Percentiles rank a stretch among this genome's conserved stretches.
phyloP scores from a whole-genome alignment of 2,797 vertebrate genomes.

The Trachurus trachurus region DNA sequence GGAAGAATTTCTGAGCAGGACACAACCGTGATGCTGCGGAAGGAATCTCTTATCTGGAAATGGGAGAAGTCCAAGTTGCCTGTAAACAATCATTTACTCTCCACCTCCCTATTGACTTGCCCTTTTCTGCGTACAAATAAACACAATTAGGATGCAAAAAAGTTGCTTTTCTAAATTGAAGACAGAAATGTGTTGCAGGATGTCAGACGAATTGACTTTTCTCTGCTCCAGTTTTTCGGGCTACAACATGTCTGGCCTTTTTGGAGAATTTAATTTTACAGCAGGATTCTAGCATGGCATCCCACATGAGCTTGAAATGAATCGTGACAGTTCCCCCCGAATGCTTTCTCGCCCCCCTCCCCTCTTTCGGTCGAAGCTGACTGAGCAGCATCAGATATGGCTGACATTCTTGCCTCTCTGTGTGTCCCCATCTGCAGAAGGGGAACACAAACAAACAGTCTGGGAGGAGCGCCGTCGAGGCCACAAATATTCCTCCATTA shows the following conservation, averaged over 20 bases:
- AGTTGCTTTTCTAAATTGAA: slow-evolving; percentile 29
- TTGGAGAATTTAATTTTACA: slow-evolving; percentile 61
- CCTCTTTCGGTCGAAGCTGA: slow-evolving; percentile 60
- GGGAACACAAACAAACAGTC: slow-evolving; percentile 81
- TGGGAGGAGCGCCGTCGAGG: slow-evolving; percentile 71
- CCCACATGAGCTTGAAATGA: slow-evolving; percentile 70
- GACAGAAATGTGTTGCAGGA: slow-evolving; percentile 11
- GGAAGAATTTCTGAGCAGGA: slow-evolving; percentile 57
- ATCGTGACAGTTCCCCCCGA: slow-evolving; percentile 72
- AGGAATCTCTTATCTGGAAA: slow-evolving; percentile 78
- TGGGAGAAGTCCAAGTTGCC: slow-evolving; percentile 59
- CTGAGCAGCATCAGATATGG: slow-evolving; percentile 80
- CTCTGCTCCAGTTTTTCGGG: slow-evolving; percentile 16
- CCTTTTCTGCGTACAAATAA: slow-evolving; percentile 56
- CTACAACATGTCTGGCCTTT: slow-evolving; percentile 48
- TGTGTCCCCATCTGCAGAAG: slow-evolving; percentile 68
- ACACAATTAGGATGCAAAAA: slow-evolving; percentile 27
- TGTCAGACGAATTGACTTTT: slow-evolving; percentile 13
- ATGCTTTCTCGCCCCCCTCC: slow-evolving; percentile 38
- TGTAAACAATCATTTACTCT: slow-evolving; percentile 72
- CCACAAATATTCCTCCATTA: slow-evolving; percentile 81
- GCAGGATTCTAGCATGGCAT: slow-evolving; percentile 49
- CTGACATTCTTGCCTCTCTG: slow-evolving; percentile 65
- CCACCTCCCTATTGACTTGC: slow-evolving; percentile 44
- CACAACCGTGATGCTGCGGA: slow-evolving; percentile 51